Base-by-base conservation (phyloP, 2,888 invertebrate species). In the Cantharis rufa region DNA sequence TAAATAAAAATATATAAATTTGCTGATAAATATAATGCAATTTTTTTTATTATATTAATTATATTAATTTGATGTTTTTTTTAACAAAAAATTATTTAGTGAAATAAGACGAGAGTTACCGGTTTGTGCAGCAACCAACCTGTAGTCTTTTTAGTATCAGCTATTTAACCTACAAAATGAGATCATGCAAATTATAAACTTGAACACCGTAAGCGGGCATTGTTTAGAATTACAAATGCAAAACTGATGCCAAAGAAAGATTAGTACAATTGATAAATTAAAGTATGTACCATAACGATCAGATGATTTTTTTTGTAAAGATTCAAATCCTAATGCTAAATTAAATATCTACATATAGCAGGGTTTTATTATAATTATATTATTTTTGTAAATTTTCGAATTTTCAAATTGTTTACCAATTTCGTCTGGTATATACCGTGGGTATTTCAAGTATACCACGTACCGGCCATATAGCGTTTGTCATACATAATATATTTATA, bases 131-230 rank as follows among this genome's bases (percentile, higher is more conserved):
- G 48, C n/a, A 48, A 66, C 15, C 64, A 18, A 63, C 16, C 63
- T 63, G 18, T 63, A 63, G 62, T 16, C n/a, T 63, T 63, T 66
- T 64, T 15, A 62, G 18, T 69, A 68, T 62, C 73, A 73, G 62
- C 73, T 69, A 73, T 62, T 73, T 73, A 73, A 73, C 73, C 73
- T 73, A 73, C 69, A 73, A 73, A 73, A 73, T 69, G 69, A 73
- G 69, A 68, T 69, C 69, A 73, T 73, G 73, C 69, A 73, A 73
- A 69, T 73, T 73, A 69, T 69, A 62, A 15, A 69, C 28, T 69
- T 69, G 27, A 63, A 24, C 64, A 66, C 64, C 64, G 64, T 66
- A 66, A 66, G 64, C 15, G 16, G 66, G 72, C 66, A 72, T 72
- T 72, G 72, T 66, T 68, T 72, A 72, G 66, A 72, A 48, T 48